phyloP scores from a whole-genome alignment of 2,888 invertebrate species.

The Leptinotarsa peninsularis region DNA sequence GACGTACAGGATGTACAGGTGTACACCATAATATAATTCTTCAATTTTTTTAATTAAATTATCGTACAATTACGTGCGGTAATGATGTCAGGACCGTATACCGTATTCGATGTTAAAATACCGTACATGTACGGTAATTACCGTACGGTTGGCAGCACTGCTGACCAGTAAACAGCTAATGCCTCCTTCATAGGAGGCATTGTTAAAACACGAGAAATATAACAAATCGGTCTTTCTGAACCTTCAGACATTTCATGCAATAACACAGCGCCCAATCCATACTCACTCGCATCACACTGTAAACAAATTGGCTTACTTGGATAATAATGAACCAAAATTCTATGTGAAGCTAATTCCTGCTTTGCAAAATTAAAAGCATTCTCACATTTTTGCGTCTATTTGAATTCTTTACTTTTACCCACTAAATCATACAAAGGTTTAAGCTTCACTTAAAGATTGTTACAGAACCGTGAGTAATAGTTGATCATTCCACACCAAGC shows the following conservation, averaged over 20 bases:
- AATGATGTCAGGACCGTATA: too few species aligned
- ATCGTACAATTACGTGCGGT: too few species aligned
- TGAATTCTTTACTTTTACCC: conserved; percentile 48
- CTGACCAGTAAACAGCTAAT: conserved; percentile 40
- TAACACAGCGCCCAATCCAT: conserved; percentile 1
- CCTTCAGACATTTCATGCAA: conserved; percentile 7
- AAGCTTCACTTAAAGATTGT: conserved; percentile 50
- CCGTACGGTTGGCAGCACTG: too few species aligned
- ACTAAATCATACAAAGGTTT: conserved; percentile 53
- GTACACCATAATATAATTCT: too few species aligned
- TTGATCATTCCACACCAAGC: conserved; percentile 38
- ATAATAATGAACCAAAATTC: too few species aligned
- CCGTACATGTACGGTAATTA: too few species aligned
- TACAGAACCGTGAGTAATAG: conserved; percentile 60
- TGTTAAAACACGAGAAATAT: too few species aligned
- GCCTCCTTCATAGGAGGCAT: conserved; percentile 36
- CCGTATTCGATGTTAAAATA: too few species aligned
- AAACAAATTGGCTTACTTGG: too few species aligned
- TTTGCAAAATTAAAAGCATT: conserved; percentile 39
- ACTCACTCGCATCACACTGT: background rate
- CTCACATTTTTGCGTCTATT: conserved; percentile 56
- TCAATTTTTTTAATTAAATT: too few species aligned
- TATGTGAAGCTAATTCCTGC: too few species aligned
- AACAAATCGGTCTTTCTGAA: background rate
- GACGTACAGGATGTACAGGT: too few species aligned